Conservation (phyloP, 2,797 vertebrate species). For the Sylvia borin region DNA sequence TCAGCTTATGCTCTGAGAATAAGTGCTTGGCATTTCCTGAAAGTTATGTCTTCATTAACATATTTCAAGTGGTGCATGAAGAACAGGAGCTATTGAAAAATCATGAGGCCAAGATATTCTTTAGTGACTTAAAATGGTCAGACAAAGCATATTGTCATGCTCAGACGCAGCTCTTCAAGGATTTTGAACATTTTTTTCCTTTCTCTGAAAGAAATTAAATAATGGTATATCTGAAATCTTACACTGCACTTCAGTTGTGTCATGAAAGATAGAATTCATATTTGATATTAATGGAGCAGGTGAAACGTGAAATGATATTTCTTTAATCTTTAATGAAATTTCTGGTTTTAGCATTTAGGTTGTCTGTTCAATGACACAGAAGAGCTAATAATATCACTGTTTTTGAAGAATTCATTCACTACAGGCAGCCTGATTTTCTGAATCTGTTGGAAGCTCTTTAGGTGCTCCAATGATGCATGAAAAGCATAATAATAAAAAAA, state of each 20-base stretch:
- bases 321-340: constrained; percentile 74
- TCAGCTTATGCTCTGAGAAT: background rate
- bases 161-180: constrained; percentile 21
- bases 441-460: constrained; percentile 44
- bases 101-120: constrained; percentile 9
- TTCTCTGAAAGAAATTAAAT: constrained; percentile 17
- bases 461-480: constrained; percentile 33
- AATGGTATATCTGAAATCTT: constrained; percentile 38
- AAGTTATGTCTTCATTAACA: constrained; percentile 42
- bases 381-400: constrained; percentile 62
- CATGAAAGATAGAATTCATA: constrained; percentile 50
- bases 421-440: constrained; percentile 41
- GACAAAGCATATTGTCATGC: constrained; percentile 9
- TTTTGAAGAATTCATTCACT: constrained; percentile 53
- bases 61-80: constrained; percentile 53
- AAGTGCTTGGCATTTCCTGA: constrained; percentile 16
- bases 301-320: constrained; percentile 73
- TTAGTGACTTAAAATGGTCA: constrained; percentile 13
- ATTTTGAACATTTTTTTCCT: constrained; percentile 1
- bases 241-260: constrained; percentile 41
- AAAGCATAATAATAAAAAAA: constrained; percentile 12
- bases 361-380: constrained; percentile 55
- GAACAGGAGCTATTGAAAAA: constrained; percentile 21
- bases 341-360: constrained; percentile 66
- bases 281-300: constrained; percentile 69